These are phyloP conservation scores for Hirtodrosophila duncani DNA, from an alignment of 2,888 invertebrate species.

Conservation along the genomic window DNA sequence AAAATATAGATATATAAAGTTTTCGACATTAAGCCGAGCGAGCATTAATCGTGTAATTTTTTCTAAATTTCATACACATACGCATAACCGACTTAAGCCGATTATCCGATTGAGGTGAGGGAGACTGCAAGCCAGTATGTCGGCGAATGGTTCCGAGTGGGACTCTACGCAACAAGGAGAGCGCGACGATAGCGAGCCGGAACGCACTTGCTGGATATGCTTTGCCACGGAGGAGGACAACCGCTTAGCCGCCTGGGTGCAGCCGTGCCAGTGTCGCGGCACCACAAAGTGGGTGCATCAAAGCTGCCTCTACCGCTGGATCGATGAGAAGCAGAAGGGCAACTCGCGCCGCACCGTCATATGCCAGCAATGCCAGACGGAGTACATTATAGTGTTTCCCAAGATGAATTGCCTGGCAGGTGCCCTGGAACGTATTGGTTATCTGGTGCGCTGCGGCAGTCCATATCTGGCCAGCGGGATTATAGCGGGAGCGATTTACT, in stretches of 20 bases:
- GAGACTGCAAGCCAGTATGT: no score
- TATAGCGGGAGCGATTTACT: constrained; percentile 94
- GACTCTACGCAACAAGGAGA: background rate
- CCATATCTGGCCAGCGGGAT: constrained; percentile 96
- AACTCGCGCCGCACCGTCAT: constrained; percentile 88
- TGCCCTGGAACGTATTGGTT: constrained; percentile 90
- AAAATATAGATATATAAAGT: no score
- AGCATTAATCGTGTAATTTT: no score
- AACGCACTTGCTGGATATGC: constrained; percentile 95
- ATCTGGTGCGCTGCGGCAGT: constrained; percentile 91
- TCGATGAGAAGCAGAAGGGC: constrained; percentile 97
- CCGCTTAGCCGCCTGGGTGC: constrained; percentile 91
- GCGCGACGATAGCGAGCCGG: constrained; percentile 18
- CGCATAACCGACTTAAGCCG: no score
- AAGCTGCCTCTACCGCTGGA: constrained; percentile 96
- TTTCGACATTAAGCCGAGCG: no score
- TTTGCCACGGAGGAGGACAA: constrained; percentile 97
- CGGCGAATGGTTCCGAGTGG: no score
- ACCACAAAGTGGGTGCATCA: constrained; percentile 98
- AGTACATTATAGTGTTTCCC: constrained; percentile 95
- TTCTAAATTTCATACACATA: no score
- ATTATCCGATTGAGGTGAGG: no score
- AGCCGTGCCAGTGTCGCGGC: constrained; percentile 95
- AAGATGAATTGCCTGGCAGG: constrained; percentile 91
- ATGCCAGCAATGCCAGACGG: constrained; percentile 95